Evolutionary conservation across 2,113 vertebrate genomes (phyloP).

Genomic region (Muntiacus reevesi): DNA sequence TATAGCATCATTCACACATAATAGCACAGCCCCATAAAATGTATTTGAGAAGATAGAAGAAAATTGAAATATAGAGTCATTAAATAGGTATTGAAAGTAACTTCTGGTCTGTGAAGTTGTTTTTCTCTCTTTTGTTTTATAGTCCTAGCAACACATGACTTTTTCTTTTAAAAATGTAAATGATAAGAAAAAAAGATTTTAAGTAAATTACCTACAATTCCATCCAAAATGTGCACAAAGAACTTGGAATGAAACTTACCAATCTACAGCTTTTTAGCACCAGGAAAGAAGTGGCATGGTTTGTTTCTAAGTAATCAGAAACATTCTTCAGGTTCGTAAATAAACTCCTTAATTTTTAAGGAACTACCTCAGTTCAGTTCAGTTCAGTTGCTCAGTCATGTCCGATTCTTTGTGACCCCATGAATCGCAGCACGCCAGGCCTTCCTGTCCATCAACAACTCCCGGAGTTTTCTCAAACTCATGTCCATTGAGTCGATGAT

Average conservation of each 20-base stretch:
- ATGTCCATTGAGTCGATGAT: no score
- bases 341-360: not conserved
- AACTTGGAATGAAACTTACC: not conserved
- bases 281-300: not conserved
- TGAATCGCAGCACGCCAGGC: no score
- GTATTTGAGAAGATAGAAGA: constrained; percentile 57
- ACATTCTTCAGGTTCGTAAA: not conserved
- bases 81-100: constrained; percentile 66
- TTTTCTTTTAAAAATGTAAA: constrained; percentile 45
- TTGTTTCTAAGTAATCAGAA: not conserved
- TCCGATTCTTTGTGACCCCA: no score
- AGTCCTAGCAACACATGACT: constrained; percentile 29
- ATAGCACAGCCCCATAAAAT: constrained; percentile 68
- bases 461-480: no score
- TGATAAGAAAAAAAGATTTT: constrained; percentile 19
- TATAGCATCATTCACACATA: constrained; percentile 67
- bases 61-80: constrained; percentile 77
- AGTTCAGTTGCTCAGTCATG: no score
- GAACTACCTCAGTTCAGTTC: not conserved
- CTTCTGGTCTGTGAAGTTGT: constrained; percentile 65
- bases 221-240: not conserved
- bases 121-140: constrained; percentile 57
- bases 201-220: not conserved
- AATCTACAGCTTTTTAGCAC: not conserved
- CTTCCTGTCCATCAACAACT: no score